Evolutionary conservation across 2,113 vertebrate species (phyloP).

Genomic region (Larimichthys crocea): DNA sequence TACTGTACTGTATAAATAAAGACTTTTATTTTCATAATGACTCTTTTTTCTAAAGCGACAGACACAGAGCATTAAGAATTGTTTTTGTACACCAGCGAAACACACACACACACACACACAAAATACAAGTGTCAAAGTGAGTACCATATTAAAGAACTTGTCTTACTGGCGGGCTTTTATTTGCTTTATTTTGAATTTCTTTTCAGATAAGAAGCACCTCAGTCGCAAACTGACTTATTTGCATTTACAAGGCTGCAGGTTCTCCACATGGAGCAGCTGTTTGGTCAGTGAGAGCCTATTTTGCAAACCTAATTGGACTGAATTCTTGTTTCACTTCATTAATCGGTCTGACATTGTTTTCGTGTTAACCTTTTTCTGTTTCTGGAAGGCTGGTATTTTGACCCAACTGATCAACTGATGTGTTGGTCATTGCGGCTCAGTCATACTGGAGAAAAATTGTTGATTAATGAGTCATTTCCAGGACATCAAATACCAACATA

Average conservation of each 20-base stretch:
- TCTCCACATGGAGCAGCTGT: neutral
- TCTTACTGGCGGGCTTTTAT: constrained; percentile 24
- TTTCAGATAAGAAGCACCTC: constrained; percentile 34
- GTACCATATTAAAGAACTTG: constrained; percentile 28
- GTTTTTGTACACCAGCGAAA: neutral
- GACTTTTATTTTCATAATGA: neutral
- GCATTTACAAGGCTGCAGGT: constrained; percentile 7
- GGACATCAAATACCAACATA: neutral
- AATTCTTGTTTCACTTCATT: constrained; percentile 3
- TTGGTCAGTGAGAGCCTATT: constrained; percentile 1
- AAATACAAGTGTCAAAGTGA: neutral
- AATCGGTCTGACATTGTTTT: neutral
- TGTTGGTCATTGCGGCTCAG: neutral
- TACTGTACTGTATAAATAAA: neutral
- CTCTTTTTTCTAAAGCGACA: too few species aligned
- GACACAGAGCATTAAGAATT: too few species aligned
- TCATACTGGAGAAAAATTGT: too few species aligned
- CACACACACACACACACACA: neutral
- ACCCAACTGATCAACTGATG: neutral
- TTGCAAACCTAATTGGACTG: neutral
- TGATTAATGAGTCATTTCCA: too few species aligned
- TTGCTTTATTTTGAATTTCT: constrained; percentile 11
- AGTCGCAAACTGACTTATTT: constrained; percentile 18
- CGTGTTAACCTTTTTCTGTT: neutral
- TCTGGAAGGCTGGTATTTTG: neutral